A percentile compares a stretch with the other conserved stretches of the same genome.
Evolutionary conservation across 2,113 vertebrate genomes (phyloP).

Genomic region (Gopherus flavomarginatus): DNA sequence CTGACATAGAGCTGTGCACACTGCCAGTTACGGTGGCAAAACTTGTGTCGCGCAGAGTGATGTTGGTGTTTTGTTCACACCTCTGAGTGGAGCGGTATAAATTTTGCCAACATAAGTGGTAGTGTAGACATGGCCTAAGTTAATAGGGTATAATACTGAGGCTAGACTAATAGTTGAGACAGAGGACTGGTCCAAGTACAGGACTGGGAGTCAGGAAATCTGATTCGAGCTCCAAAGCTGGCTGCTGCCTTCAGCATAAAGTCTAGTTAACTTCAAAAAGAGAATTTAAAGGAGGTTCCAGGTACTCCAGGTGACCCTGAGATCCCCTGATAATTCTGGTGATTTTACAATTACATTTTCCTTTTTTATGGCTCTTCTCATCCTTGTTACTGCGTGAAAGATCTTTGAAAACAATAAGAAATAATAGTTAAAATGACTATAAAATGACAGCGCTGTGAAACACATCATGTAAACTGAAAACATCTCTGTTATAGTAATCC

Average conservation of each 20-base stretch:
- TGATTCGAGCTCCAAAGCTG: neutral
- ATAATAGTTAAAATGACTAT: rapidly evolving
- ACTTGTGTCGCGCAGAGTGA: too few relatives aligned
- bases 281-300: neutral
- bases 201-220: neutral
- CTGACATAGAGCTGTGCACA: too few relatives aligned
- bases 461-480: neutral
- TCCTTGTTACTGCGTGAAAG: neutral
- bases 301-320: neutral
- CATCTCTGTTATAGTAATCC: neutral
- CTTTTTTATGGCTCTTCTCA: neutral
- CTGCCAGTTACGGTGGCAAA: too few relatives aligned
- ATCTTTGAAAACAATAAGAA: neutral
- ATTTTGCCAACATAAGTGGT: neutral
- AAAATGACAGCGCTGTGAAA: neutral
- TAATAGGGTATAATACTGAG: neutral
- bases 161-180: neutral
- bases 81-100: too few relatives aligned
- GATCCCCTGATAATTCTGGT: neutral
- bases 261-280: neutral
- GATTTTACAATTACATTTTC: neutral
- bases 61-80: too few relatives aligned
- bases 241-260: neutral
- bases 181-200: neutral
- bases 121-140: neutral